Evolutionary conservation across 2,113 vertebrate species (phyloP).

Genomic region (Panurus biarmicus): DNA sequence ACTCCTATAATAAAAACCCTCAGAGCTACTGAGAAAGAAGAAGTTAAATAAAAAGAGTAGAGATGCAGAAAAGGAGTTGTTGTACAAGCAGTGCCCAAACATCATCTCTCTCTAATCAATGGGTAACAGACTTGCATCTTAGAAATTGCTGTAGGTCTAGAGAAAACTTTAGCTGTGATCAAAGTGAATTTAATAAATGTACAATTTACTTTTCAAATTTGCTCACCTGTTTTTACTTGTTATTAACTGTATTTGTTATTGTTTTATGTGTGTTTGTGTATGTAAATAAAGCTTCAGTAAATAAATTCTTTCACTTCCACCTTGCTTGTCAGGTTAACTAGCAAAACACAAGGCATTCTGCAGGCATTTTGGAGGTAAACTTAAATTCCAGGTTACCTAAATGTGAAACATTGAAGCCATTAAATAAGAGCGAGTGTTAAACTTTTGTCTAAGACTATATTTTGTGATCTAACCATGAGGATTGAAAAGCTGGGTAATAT

Average conservation of each 20-base stretch:
- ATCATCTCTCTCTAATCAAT: background rate
- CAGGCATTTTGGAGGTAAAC: background rate
- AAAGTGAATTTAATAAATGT: background rate
- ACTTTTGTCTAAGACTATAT: background rate
- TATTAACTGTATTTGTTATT: no score
- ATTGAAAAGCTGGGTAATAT: background rate
- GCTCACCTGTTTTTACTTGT: background rate
- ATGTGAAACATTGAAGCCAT: background rate
- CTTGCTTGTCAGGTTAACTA: background rate
- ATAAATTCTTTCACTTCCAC: background rate
- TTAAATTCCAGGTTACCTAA: background rate
- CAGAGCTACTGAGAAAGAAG: background rate
- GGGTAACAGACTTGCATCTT: background rate
- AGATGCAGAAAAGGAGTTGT: background rate
- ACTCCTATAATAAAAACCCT: background rate
- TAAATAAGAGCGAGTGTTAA: background rate
- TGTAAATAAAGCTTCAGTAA: background rate
- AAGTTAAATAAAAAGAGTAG: background rate
- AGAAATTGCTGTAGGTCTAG: background rate
- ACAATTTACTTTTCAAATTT: background rate
- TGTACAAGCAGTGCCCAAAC: background rate
- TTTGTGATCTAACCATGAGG: background rate
- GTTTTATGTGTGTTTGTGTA: no score
- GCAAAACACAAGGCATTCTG: background rate
- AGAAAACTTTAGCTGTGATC: background rate